These are phyloP conservation scores for Alouatta caraya DNA, from an alignment of 2,797 vertebrate genomes.

Conservation along the genomic window DNA sequence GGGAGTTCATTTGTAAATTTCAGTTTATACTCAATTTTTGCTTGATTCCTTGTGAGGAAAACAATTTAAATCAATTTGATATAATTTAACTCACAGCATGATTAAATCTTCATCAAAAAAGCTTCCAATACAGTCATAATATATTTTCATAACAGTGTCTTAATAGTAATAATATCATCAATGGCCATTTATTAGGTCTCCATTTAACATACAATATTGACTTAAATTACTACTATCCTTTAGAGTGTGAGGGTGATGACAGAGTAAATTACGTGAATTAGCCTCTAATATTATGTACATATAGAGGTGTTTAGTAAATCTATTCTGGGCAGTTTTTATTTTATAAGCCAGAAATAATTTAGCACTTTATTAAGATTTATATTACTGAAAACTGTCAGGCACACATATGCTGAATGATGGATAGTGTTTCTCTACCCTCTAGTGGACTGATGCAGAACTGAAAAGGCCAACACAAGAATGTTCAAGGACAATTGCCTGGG, in stretches of 20 bases:
- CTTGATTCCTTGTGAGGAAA: not conserved
- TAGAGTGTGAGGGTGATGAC: not conserved
- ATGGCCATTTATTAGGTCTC: not conserved
- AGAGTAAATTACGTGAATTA: not conserved
- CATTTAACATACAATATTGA: not conserved
- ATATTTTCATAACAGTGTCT: not conserved
- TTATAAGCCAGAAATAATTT: not conserved
- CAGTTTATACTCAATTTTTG: not conserved
- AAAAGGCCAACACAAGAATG: not conserved
- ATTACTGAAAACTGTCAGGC: not conserved
- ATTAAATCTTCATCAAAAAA: not conserved
- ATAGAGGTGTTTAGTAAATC: not conserved
- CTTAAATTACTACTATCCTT: not conserved
- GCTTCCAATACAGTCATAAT: not conserved
- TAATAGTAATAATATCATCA: not conserved
- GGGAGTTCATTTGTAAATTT: not conserved
- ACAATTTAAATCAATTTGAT: not conserved
- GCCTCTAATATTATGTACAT: not conserved
- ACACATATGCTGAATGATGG: not conserved
- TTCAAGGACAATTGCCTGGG: not conserved
- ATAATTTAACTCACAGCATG: not conserved
- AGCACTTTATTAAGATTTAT: conserved; percentile 20
- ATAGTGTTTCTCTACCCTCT: conserved; percentile 76
- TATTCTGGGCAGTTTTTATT: not conserved
- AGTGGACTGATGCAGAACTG: conserved; percentile 75